Conservation (phyloP, 2,888 invertebrate species). For the Heliconius aoede region DNA sequence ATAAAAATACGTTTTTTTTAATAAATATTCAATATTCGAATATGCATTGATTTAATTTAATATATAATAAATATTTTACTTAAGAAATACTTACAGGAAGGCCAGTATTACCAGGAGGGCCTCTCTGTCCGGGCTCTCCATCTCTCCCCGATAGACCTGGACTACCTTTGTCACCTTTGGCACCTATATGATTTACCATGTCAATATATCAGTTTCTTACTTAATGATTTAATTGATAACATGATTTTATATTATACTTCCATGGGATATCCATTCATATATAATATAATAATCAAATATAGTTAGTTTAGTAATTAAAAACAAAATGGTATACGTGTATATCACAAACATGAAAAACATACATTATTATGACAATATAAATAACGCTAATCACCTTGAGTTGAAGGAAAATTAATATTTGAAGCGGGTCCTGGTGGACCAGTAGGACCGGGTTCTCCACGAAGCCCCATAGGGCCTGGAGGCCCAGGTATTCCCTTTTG, state of each 20-base stretch:
- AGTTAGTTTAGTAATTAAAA: neutral
- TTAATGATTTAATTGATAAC: neutral
- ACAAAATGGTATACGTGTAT: too few relatives aligned
- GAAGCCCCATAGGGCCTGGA: conserved; percentile 77
- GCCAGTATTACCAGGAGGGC: conserved; percentile 72
- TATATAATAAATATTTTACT: neutral
- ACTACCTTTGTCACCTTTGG: conserved; percentile 69
- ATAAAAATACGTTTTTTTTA: too few relatives aligned
- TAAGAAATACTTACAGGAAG: conserved; percentile 59
- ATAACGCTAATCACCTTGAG: conserved; percentile 57
- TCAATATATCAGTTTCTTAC: neutral
- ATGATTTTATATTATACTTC: too few relatives aligned
- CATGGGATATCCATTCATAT: too few relatives aligned
- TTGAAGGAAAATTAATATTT: conserved; percentile 64
- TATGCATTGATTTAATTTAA: too few relatives aligned
- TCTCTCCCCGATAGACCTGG: conserved; percentile 67
- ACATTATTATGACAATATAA: neutral
- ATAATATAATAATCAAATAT: too few relatives aligned
- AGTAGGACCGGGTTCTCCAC: conserved; percentile 61
- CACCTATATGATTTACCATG: conserved; percentile 53
- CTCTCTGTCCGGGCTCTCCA: conserved; percentile 63
- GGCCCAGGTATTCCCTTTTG: conserved; percentile 70
- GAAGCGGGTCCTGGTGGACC: conserved; percentile 66
- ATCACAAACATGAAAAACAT: too few relatives aligned
- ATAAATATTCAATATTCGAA: too few relatives aligned